Evolutionary conservation across 2,113 vertebrate species (phyloP), one percentile per base, ranked within the genome.

Genomic region (Menura novaehollandiae): DNA sequence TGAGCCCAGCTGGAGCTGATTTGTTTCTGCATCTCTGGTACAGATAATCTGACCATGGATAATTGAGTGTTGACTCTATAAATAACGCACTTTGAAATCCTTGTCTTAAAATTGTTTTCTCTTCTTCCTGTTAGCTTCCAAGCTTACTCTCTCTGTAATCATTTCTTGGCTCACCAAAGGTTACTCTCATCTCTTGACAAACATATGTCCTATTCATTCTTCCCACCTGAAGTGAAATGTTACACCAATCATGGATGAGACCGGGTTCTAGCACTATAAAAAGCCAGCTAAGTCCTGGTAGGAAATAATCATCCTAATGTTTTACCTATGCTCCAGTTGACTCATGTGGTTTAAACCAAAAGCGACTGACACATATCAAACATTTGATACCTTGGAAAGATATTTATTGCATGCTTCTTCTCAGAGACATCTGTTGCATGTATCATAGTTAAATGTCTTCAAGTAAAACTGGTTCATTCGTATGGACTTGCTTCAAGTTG

Each of bases 1-100:
- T 58, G 75, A 94, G 67, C 64, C 88, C 73, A 74, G 83, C 63
- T 93, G 88, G 79, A 88, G 88, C 67, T 85, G 81, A 52, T 85
- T 85, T 93, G 78, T 95, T 95, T 90, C 85, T 95, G 68, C 63
- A 91, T 95, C 92, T 95, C 83, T 96, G 86, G 88, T 84, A 93
- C 91, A 93, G 86, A 91, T 93, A 97, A 96, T 95, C 94, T 95
- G 83, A 78, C 92, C 79, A 13, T 91, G 80, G 86, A 55, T 95
- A 97, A 93, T 68, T 94, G 76, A 86, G 89, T 89, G 86, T 92
- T 92, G 94, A 90, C 83, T 93, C 90, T 93, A 93, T 95, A 96
- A 97, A 96, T 96, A 97, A 91, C 67, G 15, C 41, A 51, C 79
- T 87, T 85, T 64, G 44, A 92, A 96, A 82, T 95, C 73, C 74